Evolutionary conservation across 2,113 vertebrate genomes (phyloP).

Genomic region (Gambusia affinis): DNA sequence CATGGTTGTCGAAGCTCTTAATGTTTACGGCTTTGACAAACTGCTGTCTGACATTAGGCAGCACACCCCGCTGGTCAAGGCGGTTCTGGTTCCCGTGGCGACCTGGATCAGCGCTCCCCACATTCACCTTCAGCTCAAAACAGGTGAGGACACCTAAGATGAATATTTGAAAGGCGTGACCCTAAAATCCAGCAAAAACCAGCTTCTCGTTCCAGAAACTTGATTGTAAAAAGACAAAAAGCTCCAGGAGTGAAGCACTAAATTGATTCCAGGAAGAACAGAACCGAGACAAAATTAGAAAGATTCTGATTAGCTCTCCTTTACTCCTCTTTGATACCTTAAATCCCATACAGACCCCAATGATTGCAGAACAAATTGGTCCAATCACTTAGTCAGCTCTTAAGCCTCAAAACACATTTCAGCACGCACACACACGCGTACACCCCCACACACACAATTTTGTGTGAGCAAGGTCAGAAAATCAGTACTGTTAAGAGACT

Average conservation of each 20-base stretch:
- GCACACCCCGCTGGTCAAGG: constrained; percentile 84
- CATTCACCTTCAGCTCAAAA: constrained; percentile 90
- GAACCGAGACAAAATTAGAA: constrained; percentile 59
- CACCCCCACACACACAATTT: background rate
- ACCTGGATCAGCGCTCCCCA: constrained; percentile 84
- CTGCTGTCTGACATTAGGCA: constrained; percentile 87
- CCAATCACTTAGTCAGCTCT: constrained; percentile 57
- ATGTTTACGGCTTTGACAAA: constrained; percentile 85
- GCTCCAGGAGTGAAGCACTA: background rate
- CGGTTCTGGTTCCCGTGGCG: constrained; percentile 84
- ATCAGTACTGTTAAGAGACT: constrained; percentile 28
- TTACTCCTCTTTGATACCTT: constrained; percentile 53
- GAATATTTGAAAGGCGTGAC: background rate
- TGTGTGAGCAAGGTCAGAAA: constrained; percentile 18
- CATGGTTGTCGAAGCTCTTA: constrained; percentile 83
- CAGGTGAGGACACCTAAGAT: constrained; percentile 78
- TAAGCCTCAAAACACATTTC: constrained; percentile 52
- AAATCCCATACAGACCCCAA: constrained; percentile 53
- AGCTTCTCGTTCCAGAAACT: background rate
- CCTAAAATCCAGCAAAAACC: background rate
- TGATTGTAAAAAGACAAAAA: background rate
- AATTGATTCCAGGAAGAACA: constrained; percentile 11
- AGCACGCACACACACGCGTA: background rate
- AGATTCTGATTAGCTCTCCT: constrained; percentile 58
- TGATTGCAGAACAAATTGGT: constrained; percentile 57